Evolutionary conservation across 2,888 invertebrate species (phyloP).

Genomic region (Zonitis immaculata): DNA sequence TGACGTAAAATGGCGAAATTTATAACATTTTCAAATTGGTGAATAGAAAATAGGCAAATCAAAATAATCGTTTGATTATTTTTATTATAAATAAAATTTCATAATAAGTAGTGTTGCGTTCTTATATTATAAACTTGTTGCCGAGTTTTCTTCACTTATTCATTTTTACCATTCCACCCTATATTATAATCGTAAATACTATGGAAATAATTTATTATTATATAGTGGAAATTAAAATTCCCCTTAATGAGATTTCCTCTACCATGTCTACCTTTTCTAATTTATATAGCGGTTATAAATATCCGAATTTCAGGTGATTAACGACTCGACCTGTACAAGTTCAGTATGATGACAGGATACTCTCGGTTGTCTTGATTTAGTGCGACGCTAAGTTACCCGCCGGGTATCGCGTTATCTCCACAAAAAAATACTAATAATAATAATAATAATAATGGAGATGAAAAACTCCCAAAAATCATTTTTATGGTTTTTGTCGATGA

Average conservation of each 20-base stretch:
- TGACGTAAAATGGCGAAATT: conserved; percentile 35
- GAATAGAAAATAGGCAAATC: conserved; percentile 22
- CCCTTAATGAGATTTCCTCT: not conserved
- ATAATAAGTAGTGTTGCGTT: no score
- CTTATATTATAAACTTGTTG: not conserved
- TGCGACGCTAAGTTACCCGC: conserved; percentile 24
- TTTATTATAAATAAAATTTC: no score
- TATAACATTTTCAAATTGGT: conserved; percentile 34
- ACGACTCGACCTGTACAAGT: conserved; percentile 20
- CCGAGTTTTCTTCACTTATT: not conserved
- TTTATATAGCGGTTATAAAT: conserved; percentile 15
- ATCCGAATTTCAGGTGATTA: conserved; percentile 17
- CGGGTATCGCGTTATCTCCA: conserved; percentile 18
- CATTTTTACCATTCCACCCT: not conserved
- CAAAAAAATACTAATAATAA: no score
- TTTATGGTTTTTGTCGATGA: no score
- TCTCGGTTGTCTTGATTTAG: conserved; percentile 24
- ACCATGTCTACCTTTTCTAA: conserved; percentile 1
- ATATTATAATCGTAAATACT: not conserved
- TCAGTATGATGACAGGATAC: conserved; percentile 21
- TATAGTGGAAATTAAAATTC: not conserved
- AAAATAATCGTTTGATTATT: no score
- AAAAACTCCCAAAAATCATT: conserved; percentile 10
- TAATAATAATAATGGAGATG: no score
- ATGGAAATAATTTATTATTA: not conserved